Percentiles rank a stretch among this genome's conserved stretches.
These are phyloP conservation scores for Dicycla oo DNA, from an alignment of 2,888 invertebrate species.

Conservation along the genomic window DNA sequence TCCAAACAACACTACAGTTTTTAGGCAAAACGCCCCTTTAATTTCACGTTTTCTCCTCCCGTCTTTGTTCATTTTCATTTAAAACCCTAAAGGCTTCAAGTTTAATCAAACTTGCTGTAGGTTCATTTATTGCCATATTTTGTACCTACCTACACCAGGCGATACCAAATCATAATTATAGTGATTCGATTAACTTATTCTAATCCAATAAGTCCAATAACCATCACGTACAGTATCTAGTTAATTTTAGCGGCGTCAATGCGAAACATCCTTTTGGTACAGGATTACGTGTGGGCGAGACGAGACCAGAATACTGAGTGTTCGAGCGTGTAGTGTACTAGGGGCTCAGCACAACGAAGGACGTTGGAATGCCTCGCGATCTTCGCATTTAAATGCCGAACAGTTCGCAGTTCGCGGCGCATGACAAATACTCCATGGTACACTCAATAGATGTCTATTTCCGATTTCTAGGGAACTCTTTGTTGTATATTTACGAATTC, in stretches of 20 bases:
- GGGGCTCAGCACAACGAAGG: slow-evolving; percentile 68
- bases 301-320: slow-evolving; percentile 67
- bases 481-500: slow-evolving; percentile 48
- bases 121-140: background rate
- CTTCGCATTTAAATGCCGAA: slow-evolving; percentile 75
- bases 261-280: slow-evolving; percentile 68
- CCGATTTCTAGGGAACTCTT: slow-evolving; percentile 66
- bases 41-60: no score
- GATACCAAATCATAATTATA: background rate
- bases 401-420: slow-evolving; percentile 69
- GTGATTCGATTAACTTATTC: slow-evolving; percentile 22
- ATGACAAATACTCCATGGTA: slow-evolving; percentile 69
- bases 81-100: no score
- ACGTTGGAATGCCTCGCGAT: slow-evolving; percentile 75
- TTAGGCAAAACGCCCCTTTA: background rate
- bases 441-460: slow-evolving; percentile 68
- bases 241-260: slow-evolving; percentile 60
- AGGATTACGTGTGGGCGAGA: slow-evolving; percentile 69
- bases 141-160: background rate
- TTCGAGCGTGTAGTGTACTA: slow-evolving; percentile 44
- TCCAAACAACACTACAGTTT: background rate
- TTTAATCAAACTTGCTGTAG: background rate
- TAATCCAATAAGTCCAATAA: slow-evolving; percentile 46
- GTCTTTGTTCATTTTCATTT: background rate
- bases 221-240: slow-evolving; percentile 41